These are phyloP conservation scores for Pocillopora damicornis DNA, from an alignment of 64 coral and sea anemone genomes.

Conservation along the genomic window DNA sequence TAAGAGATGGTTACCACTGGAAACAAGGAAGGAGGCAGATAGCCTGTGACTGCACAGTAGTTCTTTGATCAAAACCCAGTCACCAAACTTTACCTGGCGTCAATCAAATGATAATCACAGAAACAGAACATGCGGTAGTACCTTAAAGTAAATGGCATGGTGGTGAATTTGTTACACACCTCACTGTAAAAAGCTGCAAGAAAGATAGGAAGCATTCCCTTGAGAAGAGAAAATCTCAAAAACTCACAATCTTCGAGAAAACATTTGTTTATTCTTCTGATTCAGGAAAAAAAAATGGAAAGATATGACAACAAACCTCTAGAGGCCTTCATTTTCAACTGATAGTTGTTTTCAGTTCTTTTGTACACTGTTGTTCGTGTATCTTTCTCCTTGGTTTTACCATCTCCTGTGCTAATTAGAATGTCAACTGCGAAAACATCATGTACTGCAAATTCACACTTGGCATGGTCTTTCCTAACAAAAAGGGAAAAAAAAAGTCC, in stretches of 20 bases:
- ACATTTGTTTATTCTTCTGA: background rate
- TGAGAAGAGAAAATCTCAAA: background rate
- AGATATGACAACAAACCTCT: slow-evolving; percentile 56
- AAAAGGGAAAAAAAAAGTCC: background rate
- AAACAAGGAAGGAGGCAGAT: no score
- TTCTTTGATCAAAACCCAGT: no score
- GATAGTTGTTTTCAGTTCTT: slow-evolving; percentile 81
- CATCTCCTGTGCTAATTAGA: slow-evolving; percentile 83
- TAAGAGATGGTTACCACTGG: no score
- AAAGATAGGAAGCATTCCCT: background rate
- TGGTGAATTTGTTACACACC: slow-evolving; percentile 85
- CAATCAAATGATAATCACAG: background rate
- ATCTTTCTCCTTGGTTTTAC: slow-evolving; percentile 91
- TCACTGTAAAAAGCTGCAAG: slow-evolving; percentile 85
- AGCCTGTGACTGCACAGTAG: no score
- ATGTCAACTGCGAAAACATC: slow-evolving; percentile 91
- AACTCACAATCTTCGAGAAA: background rate
- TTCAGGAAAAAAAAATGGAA: no score
- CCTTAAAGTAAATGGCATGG: slow-evolving; percentile 98
- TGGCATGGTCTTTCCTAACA: slow-evolving; percentile 78
- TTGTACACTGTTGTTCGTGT: slow-evolving; percentile 89
- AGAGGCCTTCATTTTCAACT: slow-evolving; percentile 92
- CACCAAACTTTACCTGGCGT: no score
- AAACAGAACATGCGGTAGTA: background rate
- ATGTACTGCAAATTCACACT: slow-evolving; percentile 93